Evolutionary conservation across 2,113 vertebrate species (phyloP).

Genomic region (Pithys albifrons): DNA sequence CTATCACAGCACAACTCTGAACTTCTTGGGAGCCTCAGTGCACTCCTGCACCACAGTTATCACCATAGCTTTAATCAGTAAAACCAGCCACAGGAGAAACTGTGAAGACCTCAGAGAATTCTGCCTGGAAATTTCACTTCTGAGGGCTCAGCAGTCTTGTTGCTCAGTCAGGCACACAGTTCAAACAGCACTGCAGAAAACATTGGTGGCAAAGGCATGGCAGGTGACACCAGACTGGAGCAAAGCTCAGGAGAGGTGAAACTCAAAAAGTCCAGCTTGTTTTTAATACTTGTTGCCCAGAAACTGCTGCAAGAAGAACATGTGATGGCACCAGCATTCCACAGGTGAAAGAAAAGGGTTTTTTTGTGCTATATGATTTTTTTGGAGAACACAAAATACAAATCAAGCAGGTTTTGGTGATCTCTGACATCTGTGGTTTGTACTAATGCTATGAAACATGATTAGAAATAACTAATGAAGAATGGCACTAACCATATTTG

Average conservation of each 20-base stretch:
- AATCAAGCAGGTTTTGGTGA: background rate
- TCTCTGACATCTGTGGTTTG: background rate
- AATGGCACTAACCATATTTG: background rate
- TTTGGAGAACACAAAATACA: background rate
- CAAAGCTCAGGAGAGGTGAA: background rate
- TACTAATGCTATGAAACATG: background rate
- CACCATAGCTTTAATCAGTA: background rate
- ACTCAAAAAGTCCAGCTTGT: background rate
- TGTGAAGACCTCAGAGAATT: background rate
- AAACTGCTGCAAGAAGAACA: background rate
- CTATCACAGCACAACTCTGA: background rate
- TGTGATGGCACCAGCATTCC: background rate
- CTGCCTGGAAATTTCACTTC: background rate
- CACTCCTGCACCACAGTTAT: accelerated
- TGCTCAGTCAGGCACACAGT: background rate
- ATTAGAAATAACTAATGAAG: background rate
- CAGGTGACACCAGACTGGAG: background rate
- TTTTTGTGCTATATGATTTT: background rate
- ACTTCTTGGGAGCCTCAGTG: background rate
- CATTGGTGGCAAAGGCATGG: background rate
- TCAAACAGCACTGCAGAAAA: background rate
- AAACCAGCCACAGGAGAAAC: background rate
- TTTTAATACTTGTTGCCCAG: background rate
- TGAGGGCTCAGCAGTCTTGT: background rate
- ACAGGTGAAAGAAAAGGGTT: background rate